Base-by-base conservation (phyloP, 2,888 invertebrate species). In the Sminthurides aquaticus region DNA sequence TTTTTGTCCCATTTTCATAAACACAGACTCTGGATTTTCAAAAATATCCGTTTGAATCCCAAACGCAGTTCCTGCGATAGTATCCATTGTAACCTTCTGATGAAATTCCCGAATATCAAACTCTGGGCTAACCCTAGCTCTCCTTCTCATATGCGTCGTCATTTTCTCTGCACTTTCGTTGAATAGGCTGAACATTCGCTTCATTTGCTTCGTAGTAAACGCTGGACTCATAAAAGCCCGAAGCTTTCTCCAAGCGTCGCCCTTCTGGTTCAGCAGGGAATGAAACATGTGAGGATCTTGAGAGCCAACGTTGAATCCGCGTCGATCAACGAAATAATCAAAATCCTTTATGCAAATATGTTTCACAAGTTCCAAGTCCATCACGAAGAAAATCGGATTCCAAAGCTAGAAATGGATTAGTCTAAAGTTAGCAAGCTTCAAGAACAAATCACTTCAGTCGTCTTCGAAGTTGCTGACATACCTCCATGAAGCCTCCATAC, bases 261-360 rank as follows among this genome's bases (percentile, higher is more conserved):
- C 57, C 2, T 43, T 8, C n/a, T 48, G 56, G 22, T 62, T 62
- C 25, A 62, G 43, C 11, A 62, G 48, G 5, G 57, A 2, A 24
- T 24, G 27, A 22, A 57, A 49, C 49, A 63, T 28, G 24, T 57
- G 57, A 22, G 63, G 63, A 48, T 62, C 62, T 34, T 62, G 28
- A 34, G 55, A 43, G 49, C 56, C 52, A 1, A 57, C 3, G 18
- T 57, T 18, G n/a, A 63, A 49, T 3, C 57, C 58, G 8, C 57
- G 22, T 2, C 57, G 63, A 29, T 63, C 57, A 2, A 52, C 27
- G 49, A 63, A 63, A 18, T 49, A 22, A 27, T 63, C 63, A 28
- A 63, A 63, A 34, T 63, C 63, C 22, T 63, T 63, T 2, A 63
- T 63, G 48, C 18, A 63, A 5, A 63, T 49, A n/a, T 49, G 25